A percentile compares a stretch with the other conserved stretches of the same genome.
These are phyloP conservation scores for Amblyteles armatorius DNA, from an alignment of 2,888 invertebrate genomes.

Conservation along the genomic window DNA sequence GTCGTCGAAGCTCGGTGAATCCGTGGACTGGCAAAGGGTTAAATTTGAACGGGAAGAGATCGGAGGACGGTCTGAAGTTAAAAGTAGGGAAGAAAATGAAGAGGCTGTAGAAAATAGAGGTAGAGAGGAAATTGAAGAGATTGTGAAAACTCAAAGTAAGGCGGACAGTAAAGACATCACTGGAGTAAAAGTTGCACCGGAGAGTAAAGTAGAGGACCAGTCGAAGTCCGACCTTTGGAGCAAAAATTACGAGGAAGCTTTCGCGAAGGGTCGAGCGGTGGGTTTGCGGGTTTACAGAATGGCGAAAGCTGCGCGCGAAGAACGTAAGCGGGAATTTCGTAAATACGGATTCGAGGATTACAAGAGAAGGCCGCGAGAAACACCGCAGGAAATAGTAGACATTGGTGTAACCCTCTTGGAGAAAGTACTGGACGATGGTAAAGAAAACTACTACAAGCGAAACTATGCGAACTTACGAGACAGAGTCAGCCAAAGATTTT, in stretches of 20 bases:
- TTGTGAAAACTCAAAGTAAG: not conserved
- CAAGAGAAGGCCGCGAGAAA: constrained; percentile 36
- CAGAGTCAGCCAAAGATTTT: not conserved
- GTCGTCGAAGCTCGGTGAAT: not conserved
- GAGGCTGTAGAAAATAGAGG: not conserved
- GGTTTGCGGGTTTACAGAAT: constrained; percentile 63
- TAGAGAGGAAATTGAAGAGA: not conserved
- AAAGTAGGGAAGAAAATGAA: not conserved
- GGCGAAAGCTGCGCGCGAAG: constrained; percentile 61
- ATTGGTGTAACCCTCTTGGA: constrained; percentile 55
- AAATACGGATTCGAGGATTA: constrained; percentile 55
- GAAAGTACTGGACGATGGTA: constrained; percentile 31
- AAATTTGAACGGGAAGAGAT: not conserved
- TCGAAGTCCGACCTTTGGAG: constrained; percentile 58
- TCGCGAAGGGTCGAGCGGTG: constrained; percentile 59
- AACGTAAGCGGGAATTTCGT: constrained; percentile 46
- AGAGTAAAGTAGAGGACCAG: constrained; percentile 31
- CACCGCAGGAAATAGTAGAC: constrained; percentile 49
- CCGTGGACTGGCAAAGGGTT: not conserved
- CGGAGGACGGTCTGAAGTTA: not conserved
- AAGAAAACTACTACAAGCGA: not conserved
- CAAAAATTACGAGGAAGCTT: constrained; percentile 60
- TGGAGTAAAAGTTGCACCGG: not conserved
- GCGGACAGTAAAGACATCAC: not conserved
- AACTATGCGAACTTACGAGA: not conserved